Conservation (phyloP, 2,113 vertebrate genomes). For the Podarcis muralis region DNA sequence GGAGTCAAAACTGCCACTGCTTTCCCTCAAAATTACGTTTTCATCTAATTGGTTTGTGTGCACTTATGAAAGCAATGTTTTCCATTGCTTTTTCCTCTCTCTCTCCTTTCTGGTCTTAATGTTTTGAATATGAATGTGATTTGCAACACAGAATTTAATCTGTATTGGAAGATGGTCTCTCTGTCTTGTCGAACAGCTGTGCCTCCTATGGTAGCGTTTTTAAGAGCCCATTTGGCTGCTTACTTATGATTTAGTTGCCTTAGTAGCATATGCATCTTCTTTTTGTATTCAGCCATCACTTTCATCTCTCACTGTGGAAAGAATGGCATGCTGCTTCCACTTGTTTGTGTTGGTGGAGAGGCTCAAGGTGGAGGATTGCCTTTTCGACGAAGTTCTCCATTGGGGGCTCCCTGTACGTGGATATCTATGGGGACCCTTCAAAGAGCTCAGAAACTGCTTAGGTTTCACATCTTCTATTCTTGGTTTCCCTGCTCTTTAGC, state of each 20-base stretch:
- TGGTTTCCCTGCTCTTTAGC: conserved; percentile 33
- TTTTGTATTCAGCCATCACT: conserved; percentile 17
- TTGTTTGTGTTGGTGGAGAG: conserved; percentile 20
- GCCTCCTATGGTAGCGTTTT: background rate
- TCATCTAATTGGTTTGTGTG: conserved; percentile 2
- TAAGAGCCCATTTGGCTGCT: background rate
- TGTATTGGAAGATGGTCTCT: background rate
- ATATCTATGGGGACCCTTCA: conserved; percentile 17
- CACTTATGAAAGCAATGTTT: background rate
- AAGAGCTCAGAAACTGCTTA: background rate
- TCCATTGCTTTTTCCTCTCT: background rate
- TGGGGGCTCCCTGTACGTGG: background rate
- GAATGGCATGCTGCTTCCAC: background rate
- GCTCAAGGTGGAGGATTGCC: accelerated
- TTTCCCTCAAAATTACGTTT: conserved; percentile 7
- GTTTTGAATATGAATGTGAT: conserved; percentile 11
- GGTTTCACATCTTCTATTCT: conserved; percentile 40
- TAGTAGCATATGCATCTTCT: background rate
- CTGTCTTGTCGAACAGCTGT: background rate
- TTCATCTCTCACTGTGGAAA: conserved; percentile 20
- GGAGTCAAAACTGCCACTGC: background rate
- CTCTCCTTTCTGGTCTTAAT: background rate
- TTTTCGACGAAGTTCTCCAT: conserved; percentile 6
- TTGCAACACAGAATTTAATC: background rate
- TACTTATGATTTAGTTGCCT: conserved; percentile 27